Percentiles rank a stretch among this genome's conserved stretches.
Evolutionary conservation across 1,140 invertebrate species (phyloP).

Genomic region (Samia ricini): DNA sequence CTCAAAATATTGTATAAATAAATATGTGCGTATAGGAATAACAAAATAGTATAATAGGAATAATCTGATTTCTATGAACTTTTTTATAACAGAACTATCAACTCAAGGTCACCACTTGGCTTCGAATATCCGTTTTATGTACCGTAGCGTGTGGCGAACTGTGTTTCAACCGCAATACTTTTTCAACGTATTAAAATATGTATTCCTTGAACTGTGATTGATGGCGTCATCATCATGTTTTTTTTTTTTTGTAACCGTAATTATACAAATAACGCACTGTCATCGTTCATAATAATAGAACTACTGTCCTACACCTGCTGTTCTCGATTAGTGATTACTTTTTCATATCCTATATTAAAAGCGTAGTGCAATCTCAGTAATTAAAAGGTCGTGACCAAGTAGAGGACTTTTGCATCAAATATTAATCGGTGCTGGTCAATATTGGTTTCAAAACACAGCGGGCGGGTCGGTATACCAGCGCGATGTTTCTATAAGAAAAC

Average conservation of each 20-base stretch:
- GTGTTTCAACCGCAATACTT: background rate
- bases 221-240: constrained; percentile 12
- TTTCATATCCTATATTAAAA: no score
- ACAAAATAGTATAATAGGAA: no score
- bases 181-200: background rate
- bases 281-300: background rate
- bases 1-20: no score
- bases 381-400: no score
- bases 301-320: background rate
- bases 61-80: background rate
- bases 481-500: no score
- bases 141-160: constrained; percentile 9
- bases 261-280: background rate
- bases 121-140: constrained; percentile 19
- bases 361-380: no score
- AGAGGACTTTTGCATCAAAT: no score
- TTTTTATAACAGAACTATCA: constrained; percentile 1
- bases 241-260: constrained; percentile 9
- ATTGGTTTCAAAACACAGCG: no score
- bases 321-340: background rate
- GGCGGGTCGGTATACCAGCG: no score
- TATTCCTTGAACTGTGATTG: constrained; percentile 5
- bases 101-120: background rate
- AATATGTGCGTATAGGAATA: no score
- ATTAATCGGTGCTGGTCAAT: no score